Evolutionary conservation across 2,888 invertebrate species (phyloP), one percentile per base, ranked within the genome.

Genomic region (Phortica okadai): DNA sequence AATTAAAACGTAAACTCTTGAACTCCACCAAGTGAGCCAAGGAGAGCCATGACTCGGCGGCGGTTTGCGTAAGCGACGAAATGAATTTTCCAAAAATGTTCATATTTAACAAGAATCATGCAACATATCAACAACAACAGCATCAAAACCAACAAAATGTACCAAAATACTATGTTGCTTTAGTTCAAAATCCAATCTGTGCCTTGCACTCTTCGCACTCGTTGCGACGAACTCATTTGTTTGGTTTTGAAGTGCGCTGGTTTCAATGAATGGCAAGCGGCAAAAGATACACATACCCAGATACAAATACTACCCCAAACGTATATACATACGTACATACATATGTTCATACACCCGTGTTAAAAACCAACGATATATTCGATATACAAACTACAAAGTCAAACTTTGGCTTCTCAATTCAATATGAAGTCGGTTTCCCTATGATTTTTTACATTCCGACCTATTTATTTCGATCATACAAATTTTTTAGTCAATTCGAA

Each of bases 101-200:
- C 16, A n/a, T n/a, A 1, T 14, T n/a, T 16, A 14, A 16, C 56
- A 16, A 2, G 6, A 56, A 16, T 14, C 56, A 56, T 11, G 14
- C 33, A 64, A 25, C 64, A 62, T 33, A 33, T 33, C 25, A 62
- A 62, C 62, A 62, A 21, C 62, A 64, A 25, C 64, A 64, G 25
- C 33, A 33, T 11, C n/a, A 56, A 56, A 0, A 56, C 8, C 56
- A 56, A 56, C 56, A 56, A 56, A 62, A 21, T 21, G 21, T 21
- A 62, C 7, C 16, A 62, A 33, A 62, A 62, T 1, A 62, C 16
- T 3, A 21, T 11, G 5, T 21, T 3, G 21, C 21, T 62, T 25
- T 21, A 56, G 8, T 1, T 42, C n/a, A 14, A 66, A 66, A 66
- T 66, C 66, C 66, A 66, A 66, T 66, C 44, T 66, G 44, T 42